Evolutionary conservation across 2,113 vertebrate species (phyloP), one percentile per base, ranked within the genome.

Genomic region (Nothoprocta perdicaria): DNA sequence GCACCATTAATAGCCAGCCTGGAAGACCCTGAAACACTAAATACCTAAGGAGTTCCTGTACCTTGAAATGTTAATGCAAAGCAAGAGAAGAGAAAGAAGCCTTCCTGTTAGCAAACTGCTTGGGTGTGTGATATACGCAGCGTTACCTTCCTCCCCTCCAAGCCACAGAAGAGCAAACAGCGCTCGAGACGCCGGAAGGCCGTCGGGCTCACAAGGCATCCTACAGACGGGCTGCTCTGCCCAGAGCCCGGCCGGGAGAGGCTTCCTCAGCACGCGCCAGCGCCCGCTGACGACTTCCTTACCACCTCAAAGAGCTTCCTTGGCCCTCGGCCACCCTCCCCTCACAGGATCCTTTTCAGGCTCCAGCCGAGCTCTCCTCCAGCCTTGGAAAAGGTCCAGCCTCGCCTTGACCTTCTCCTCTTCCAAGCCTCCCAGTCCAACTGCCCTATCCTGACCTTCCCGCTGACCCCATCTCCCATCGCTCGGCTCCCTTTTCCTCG

Each of bases 301-400:
- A 95, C 92, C 89, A 96, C 92, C 89, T 96, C 92, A 97, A 96
- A 97, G 82, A 84, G 88, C 63, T 67, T 52, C 23, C 58, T 95
- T 95, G 95, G 94, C 71, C 1, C 35, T 23, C 4, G 6, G 84
- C 84, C 94, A 92, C 41, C 67, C 75, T 82, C 62, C 84, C 63
- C 95, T 94, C 90, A 86, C 21, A 86, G 53, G 71, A 92, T 91
- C 83, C 65, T 94, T 79, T 96, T 93, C 91, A 97, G 90, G 89
- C 84, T 90, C 86, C 78, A 48, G 74, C 94, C 95, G 2, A 2
- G 5, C 91, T 68, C 60, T 96, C 35, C n/a, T 53, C 78, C 17
- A 15, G 69, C 78, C 31, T 92, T 73, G 7, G 24, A 76, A 68
- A 55, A 91, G 6, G 14, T 1, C 7, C 2, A 15, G 48, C 41